Evolutionary conservation across 1,140 invertebrate species (phyloP), one percentile per base, ranked within the genome.

Genomic region (Lysiphlebus fabarum): DNA sequence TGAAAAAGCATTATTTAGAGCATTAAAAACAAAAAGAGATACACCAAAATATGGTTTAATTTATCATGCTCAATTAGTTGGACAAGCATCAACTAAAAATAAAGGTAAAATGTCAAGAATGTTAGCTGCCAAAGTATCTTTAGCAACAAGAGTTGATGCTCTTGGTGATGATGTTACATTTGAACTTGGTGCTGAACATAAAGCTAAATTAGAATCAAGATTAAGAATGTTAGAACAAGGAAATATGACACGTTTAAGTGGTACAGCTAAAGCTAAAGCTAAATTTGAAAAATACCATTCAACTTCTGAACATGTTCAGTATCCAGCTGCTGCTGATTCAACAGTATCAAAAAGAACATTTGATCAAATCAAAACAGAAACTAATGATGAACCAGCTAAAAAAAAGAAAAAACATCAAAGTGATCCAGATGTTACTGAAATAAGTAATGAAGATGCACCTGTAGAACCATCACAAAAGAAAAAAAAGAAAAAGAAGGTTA

Each of bases 41-140:
- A 99, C 98, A 0, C 98, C 97, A 0, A 99, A 99, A 76, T 99
- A 99, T 80, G 98, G 98, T 83, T 81, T 99, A 4, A 97, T 99
- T 63, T 99, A 98, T 74, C 96, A 99, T 76, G 91, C 97, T 1
- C 89, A 93, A 65, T 75, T 99, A 7, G 89, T 99, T 36, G 93
- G 92, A 4, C 91, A 96, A 72, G 85, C 89, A 4, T 90, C 86
- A 64, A 84, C 86, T 0, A 94, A 93, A 73, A 88, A 94, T 60
- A 99, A 99, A 75, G 97, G 91, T 65, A 89, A 97, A 83, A 93
- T 97, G 81, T 96, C 96, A 0, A 83, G 98, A 70, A 98, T 98
- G 87, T 81, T 99, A 62, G 96, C 97, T 12, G 94, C 96, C 0
- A 99, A 99, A 77, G 89, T 95, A 2, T 83, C 96, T 0, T 75